Evolutionary conservation across 1,140 invertebrate genomes (phyloP).

Genomic region (Mycetomoellerius zeteki): DNA sequence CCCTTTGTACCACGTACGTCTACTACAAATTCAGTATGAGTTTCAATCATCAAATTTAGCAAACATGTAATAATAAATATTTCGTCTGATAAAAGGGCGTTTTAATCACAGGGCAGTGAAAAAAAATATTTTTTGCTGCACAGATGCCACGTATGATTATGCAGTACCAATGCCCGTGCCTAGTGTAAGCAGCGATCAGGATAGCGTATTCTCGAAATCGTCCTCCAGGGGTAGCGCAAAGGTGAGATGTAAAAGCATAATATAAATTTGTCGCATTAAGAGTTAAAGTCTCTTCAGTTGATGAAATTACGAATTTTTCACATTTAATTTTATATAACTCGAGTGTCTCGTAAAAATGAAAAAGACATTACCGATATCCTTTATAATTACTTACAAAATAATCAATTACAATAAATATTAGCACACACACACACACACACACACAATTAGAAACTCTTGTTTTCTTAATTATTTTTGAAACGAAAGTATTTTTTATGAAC

Average conservation of each 20-base stretch:
- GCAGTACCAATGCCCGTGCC: constrained; percentile 87
- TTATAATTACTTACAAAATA: background rate
- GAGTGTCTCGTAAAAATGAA: background rate
- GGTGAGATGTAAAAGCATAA: constrained; percentile 72
- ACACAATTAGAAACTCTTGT: no score
- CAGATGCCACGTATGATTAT: constrained; percentile 88
- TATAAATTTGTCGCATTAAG: background rate
- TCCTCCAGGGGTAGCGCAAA: constrained; percentile 86
- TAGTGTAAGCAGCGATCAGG: constrained; percentile 86
- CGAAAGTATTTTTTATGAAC: background rate
- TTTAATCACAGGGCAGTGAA: background rate
- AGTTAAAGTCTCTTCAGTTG: background rate
- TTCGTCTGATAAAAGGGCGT: background rate
- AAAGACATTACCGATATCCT: background rate
- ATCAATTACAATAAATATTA: background rate
- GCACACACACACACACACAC: no score
- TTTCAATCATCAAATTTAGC: background rate
- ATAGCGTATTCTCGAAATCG: constrained; percentile 87
- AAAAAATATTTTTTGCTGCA: constrained; percentile 64
- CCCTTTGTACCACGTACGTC: background rate
- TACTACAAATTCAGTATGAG: background rate
- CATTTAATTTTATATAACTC: background rate
- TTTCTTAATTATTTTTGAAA: background rate
- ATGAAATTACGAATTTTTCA: background rate
- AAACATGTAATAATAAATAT: constrained; percentile 14